These are phyloP conservation scores for Oophaga pumilio DNA, from an alignment of 2,113 vertebrate species.

Conservation along the genomic window DNA sequence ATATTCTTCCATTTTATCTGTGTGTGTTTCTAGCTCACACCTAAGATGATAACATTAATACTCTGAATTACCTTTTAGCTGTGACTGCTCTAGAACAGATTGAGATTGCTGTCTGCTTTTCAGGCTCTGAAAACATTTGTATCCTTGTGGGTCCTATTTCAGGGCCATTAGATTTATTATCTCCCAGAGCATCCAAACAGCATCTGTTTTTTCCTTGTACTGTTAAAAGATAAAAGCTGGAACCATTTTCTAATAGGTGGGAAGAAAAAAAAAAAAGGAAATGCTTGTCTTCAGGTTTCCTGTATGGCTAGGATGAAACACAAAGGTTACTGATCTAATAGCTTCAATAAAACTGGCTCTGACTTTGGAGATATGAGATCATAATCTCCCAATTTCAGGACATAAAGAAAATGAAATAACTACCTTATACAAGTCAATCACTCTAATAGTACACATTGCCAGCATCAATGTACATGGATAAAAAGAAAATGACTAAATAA, in stretches of 20 bases:
- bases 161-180: constrained; percentile 71
- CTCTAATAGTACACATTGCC: constrained; percentile 13
- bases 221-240: constrained; percentile 60
- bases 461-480: constrained; percentile 8
- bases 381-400: constrained; percentile 32
- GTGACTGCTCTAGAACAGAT: constrained; percentile 54
- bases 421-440: constrained; percentile 24
- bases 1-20: neutral
- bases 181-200: constrained; percentile 66
- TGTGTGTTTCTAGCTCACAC: constrained; percentile 23
- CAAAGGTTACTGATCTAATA: constrained; percentile 36
- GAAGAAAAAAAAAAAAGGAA: constrained; percentile 5
- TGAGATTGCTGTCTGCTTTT: constrained; percentile 68
- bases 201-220: constrained; percentile 59
- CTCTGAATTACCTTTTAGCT: constrained; percentile 52
- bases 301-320: neutral
- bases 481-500: constrained; percentile 28
- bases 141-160: constrained; percentile 72
- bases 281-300: neutral
- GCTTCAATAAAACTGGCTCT: constrained; percentile 26
- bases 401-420: constrained; percentile 38
- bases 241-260: constrained; percentile 56
- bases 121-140: constrained; percentile 70
- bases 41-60: constrained; percentile 49
- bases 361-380: constrained; percentile 25